These are phyloP conservation scores for Aplidium turbinatum DNA, from an alignment of 23 tunicate genomes.

Conservation along the genomic window DNA sequence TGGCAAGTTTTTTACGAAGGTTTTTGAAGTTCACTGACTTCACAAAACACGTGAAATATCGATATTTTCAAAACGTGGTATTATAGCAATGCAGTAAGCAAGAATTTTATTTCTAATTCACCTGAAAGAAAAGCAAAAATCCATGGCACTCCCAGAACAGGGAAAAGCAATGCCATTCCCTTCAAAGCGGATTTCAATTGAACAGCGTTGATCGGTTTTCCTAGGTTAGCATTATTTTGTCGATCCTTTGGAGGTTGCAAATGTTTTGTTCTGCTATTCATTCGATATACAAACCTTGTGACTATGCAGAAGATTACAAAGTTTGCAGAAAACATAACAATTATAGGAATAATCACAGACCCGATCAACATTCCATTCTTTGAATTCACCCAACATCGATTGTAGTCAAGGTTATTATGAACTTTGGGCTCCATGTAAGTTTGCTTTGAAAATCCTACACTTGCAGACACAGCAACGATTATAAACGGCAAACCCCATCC, in stretches of 20 bases:
- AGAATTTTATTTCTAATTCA: too few species aligned
- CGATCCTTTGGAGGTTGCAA: background rate
- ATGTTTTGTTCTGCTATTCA: slow-evolving; percentile 3
- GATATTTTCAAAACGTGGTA: too few species aligned
- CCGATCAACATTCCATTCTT: slow-evolving; percentile 1
- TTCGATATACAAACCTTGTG: slow-evolving; percentile 16
- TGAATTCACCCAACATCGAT: background rate
- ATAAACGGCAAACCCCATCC: slow-evolving; percentile 36
- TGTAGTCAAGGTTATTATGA: background rate
- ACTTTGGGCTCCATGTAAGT: background rate
- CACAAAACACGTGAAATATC: too few species aligned
- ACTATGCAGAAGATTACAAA: background rate
- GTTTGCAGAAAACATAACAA: background rate
- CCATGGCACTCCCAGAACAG: slow-evolving; percentile 29
- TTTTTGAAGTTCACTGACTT: too few species aligned
- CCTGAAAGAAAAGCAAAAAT: slow-evolving; percentile 18
- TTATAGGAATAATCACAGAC: slow-evolving; percentile 24
- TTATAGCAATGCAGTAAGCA: too few species aligned
- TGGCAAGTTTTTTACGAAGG: too few species aligned
- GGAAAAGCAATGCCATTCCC: slow-evolving; percentile 19
- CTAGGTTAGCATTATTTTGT: background rate
- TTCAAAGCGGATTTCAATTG: slow-evolving; percentile 4
- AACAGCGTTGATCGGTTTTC: background rate
- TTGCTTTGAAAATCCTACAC: slow-evolving; percentile 13
- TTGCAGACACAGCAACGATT: slow-evolving; percentile 16